Conservation (phyloP, 2,113 vertebrate genomes). For the Amphiprion percula region DNA sequence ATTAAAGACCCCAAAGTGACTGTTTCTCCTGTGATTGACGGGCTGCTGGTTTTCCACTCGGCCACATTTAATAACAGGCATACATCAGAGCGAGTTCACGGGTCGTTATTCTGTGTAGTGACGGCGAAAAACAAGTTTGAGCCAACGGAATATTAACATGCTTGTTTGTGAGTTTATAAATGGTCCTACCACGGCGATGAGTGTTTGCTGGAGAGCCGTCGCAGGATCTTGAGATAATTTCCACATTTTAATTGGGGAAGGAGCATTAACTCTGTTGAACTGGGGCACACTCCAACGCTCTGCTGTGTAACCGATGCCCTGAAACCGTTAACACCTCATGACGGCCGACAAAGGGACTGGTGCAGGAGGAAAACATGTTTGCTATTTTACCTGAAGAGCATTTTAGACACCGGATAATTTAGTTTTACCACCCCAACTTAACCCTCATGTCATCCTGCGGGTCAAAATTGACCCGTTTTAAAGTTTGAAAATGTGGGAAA, state of each 20-base stretch:
- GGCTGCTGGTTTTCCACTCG: slow-evolving; percentile 14
- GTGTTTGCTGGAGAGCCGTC: slow-evolving; percentile 61
- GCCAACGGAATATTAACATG: slow-evolving; percentile 33
- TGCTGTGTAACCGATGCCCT: slow-evolving; percentile 46
- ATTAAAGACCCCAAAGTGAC: neutral
- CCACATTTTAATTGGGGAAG: slow-evolving; percentile 69
- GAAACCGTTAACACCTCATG: slow-evolving; percentile 54
- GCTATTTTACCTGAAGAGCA: slow-evolving; percentile 5
- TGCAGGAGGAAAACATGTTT: slow-evolving; percentile 7
- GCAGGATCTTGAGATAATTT: slow-evolving; percentile 71
- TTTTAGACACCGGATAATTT: neutral
- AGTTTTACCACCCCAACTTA: neutral
- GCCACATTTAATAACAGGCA: slow-evolving; percentile 4
- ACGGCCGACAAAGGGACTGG: slow-evolving; percentile 42
- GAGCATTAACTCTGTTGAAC: slow-evolving; percentile 56
- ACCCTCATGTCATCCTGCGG: too few relatives aligned
- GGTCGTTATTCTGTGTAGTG: slow-evolving; percentile 18
- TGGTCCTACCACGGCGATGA: slow-evolving; percentile 42
- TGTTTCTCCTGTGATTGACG: neutral
- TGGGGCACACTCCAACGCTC: slow-evolving; percentile 21
- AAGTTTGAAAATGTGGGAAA: too few relatives aligned
- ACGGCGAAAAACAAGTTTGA: slow-evolving; percentile 26
- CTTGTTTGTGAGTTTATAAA: slow-evolving; percentile 64
- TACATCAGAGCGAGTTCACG: neutral
- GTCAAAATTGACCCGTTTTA: too few relatives aligned